A percentile compares a stretch with the other conserved stretches of the same genome.
Conservation (phyloP, 2,113 vertebrate species). For the Polypterus bichir region DNA sequence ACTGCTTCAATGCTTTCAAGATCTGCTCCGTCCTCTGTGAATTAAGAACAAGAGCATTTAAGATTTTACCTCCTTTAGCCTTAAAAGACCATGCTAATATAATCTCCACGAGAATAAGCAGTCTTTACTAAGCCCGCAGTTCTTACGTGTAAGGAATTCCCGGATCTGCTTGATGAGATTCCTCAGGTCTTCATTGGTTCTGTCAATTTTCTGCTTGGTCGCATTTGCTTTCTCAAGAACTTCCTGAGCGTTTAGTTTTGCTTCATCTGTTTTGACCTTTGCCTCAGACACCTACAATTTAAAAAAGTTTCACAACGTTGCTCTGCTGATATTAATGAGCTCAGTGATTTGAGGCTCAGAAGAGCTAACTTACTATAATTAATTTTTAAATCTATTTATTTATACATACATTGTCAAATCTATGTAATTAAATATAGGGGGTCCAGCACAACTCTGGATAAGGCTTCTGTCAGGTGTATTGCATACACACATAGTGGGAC, state of each 20-base stretch:
- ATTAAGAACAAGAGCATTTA: not conserved
- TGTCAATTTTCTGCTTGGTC: constrained; percentile 74
- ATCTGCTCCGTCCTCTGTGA: constrained; percentile 80
- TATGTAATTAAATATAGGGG: too few species aligned
- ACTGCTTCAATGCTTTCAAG: constrained; percentile 86
- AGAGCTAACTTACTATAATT: too few species aligned
- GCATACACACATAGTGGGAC: too few species aligned
- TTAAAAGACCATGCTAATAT: not conserved
- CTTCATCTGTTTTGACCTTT: constrained; percentile 77
- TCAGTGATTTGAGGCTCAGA: not conserved
- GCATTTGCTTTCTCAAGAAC: constrained; percentile 75
- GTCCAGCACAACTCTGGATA: too few species aligned
- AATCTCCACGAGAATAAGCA: not conserved
- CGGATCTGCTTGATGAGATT: constrained; percentile 81
- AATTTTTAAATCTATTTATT: too few species aligned
- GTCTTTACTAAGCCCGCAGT: not conserved
- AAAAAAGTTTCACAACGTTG: too few species aligned
- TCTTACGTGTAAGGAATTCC: constrained; percentile 83
- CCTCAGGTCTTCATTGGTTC: constrained; percentile 80
- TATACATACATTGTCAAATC: too few species aligned
- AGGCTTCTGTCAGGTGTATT: too few species aligned
- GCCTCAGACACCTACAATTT: constrained; percentile 71
- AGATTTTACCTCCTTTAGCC: not conserved
- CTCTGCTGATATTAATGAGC: not conserved
- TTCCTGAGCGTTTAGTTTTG: constrained; percentile 72